Evolutionary conservation across 2,888 invertebrate genomes (phyloP).

Genomic region (Selenia dentaria): DNA sequence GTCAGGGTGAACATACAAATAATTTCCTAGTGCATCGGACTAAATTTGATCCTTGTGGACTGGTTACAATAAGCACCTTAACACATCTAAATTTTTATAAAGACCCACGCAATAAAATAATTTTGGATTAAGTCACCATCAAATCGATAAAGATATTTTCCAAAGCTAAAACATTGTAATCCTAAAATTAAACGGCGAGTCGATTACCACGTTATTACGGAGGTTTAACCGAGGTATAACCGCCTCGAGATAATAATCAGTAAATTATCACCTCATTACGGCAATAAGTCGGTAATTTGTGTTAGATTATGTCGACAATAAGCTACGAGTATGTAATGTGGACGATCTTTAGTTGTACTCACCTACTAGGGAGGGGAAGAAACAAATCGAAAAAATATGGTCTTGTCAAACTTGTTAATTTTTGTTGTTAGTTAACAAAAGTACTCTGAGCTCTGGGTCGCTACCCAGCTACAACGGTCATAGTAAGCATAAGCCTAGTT

Average conservation of each 20-base stretch:
- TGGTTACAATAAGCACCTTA: too few species aligned
- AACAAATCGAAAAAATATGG: too few species aligned
- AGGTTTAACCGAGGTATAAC: neutral
- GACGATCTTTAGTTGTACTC: neutral
- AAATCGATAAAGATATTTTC: neutral
- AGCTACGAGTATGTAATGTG: neutral
- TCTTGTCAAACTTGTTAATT: too few species aligned
- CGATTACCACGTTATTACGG: conserved; percentile 1
- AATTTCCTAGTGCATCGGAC: too few species aligned
- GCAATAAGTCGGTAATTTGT: conserved; percentile 6
- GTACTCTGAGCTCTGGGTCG: too few species aligned
- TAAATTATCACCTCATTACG: conserved; percentile 16
- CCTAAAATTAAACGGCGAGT: neutral
- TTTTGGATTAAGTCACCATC: neutral
- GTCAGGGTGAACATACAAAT: too few species aligned
- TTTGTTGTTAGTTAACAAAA: too few species aligned
- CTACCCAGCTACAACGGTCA: too few species aligned
- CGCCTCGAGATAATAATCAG: conserved; percentile 2
- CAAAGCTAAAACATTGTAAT: neutral
- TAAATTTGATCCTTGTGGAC: too few species aligned
- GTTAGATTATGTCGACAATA: conserved; percentile 1
- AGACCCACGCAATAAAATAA: too few species aligned
- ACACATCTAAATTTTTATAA: too few species aligned
- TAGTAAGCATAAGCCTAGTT: too few species aligned
- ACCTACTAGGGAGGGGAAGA: neutral